A percentile compares a stretch with the other conserved stretches of the same genome.
These are phyloP conservation scores for Chaitophorus viminalis DNA, from an alignment of 2,888 invertebrate species.

Conservation along the genomic window DNA sequence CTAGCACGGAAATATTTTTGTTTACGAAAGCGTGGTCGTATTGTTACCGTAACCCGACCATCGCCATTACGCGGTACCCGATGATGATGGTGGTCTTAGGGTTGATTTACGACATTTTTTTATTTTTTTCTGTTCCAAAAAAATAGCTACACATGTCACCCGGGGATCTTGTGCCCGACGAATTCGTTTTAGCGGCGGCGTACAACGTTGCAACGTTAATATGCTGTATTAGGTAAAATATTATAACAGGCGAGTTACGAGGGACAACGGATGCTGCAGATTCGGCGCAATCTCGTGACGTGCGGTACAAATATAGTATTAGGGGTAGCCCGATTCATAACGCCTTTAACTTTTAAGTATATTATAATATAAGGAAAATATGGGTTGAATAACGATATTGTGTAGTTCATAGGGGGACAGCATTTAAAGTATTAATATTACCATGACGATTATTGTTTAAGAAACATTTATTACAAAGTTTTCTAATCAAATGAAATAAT, in stretches of 20 bases:
- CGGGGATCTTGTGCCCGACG: too few relatives aligned
- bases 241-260: not conserved
- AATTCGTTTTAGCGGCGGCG: too few relatives aligned
- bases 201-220: too few relatives aligned
- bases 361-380: not conserved
- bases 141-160: too few relatives aligned
- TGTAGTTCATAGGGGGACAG: not conserved
- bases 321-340: not conserved
- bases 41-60: too few relatives aligned
- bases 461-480: conserved; percentile 5
- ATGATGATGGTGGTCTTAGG: too few relatives aligned
- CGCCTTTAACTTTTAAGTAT: not conserved
- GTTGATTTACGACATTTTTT: too few relatives aligned
- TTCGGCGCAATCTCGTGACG: not conserved
- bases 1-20: too few relatives aligned
- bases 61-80: too few relatives aligned
- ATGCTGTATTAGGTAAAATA: too few relatives aligned
- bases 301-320: not conserved
- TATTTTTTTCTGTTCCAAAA: too few relatives aligned
- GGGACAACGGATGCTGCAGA: not conserved
- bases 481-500: conserved; percentile 19
- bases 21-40: too few relatives aligned
- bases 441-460: conserved; percentile 28
- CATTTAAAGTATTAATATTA: conserved; percentile 17
- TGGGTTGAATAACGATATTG: not conserved